A percentile compares a stretch with the other conserved stretches of the same genome.
Conservation (phyloP, 2,797 vertebrate genomes). For the Aythya fuligula region DNA sequence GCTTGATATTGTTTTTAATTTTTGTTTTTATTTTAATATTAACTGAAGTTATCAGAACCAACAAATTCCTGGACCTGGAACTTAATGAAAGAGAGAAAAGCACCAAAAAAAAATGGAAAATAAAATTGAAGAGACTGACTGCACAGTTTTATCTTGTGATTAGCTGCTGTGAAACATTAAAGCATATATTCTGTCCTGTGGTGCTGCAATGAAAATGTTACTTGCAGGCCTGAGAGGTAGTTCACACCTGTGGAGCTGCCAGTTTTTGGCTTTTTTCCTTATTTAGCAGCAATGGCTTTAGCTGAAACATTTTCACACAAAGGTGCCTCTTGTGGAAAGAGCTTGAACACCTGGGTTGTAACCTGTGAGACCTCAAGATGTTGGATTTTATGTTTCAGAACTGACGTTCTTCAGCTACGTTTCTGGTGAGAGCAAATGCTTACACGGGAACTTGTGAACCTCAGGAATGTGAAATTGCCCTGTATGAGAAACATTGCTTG, state of each 20-base stretch:
- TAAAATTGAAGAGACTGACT: background rate
- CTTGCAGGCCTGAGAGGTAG: background rate
- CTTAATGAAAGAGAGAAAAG: background rate
- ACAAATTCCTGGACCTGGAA: background rate
- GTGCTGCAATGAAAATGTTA: background rate
- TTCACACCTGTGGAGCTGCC: background rate
- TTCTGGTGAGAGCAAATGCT: background rate
- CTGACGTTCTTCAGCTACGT: background rate
- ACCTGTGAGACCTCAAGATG: background rate
- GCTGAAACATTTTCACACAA: background rate
- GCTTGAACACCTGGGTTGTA: background rate
- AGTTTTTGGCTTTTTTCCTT: background rate
- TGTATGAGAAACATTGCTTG: fast-evolving
- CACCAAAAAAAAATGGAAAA: background rate
- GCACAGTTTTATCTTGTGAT: background rate
- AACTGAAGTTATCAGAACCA: background rate
- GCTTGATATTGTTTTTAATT: background rate
- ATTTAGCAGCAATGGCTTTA: background rate
- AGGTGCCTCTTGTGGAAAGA: fast-evolving
- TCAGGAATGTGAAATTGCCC: background rate
- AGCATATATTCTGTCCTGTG: background rate
- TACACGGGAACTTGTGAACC: fast-evolving
- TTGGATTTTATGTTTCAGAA: background rate
- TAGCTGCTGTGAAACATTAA: background rate
- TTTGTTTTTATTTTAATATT: background rate